Base-by-base conservation (phyloP, 2,797 vertebrate genomes). In the Catamblyrhynchus diadema region DNA sequence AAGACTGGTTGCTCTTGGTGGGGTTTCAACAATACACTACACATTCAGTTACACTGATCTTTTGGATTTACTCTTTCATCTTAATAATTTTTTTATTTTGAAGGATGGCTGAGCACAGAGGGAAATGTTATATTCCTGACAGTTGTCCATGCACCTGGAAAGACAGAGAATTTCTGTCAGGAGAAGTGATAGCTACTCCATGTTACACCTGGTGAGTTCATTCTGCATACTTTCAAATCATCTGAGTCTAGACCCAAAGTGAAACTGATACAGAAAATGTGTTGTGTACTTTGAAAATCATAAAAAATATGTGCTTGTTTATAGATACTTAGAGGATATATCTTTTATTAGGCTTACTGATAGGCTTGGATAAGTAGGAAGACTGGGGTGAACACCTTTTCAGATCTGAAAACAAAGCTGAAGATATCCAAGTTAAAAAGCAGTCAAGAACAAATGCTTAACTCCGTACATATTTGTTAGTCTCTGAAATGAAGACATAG, bases 111-210 rank as follows among this genome's bases (percentile, higher is more conserved):
- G 98, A 98, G 21, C 98, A 98, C 53, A 98, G 97, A 97, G 98
- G 98, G 14, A 98, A 99, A 87, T 99, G 99, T 93, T 99, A 99
- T 94, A 98, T 99, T 96, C 99, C 99, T 73, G 99, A 99, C 90
- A 99, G 99, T 96, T 99, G 99, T 83, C 99, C 99, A 1, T 99
- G 99, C 93, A 98, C 98, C 47, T 99, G 99, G 99, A 98, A 99
- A 83, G 99, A 99, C 42, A 98, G 99, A 93, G 99, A 99, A 95
- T 99, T 99, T 95, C 98, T 99, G 41, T 99, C 99, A 44, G 99
- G 99, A 97, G 98, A 99, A 98, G 98, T 98, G 30, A 99, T 99
- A 97, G 97, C 99, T 94, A 99, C 99, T 24, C 98, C 98, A 1
- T 99, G 99, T 96, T 99, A 99, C 67, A 99, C 98, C 95, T 99